Percentiles rank a stretch among this genome's conserved stretches.
phyloP scores from a whole-genome alignment of 2,113 vertebrate species.

The Motacilla alba region DNA sequence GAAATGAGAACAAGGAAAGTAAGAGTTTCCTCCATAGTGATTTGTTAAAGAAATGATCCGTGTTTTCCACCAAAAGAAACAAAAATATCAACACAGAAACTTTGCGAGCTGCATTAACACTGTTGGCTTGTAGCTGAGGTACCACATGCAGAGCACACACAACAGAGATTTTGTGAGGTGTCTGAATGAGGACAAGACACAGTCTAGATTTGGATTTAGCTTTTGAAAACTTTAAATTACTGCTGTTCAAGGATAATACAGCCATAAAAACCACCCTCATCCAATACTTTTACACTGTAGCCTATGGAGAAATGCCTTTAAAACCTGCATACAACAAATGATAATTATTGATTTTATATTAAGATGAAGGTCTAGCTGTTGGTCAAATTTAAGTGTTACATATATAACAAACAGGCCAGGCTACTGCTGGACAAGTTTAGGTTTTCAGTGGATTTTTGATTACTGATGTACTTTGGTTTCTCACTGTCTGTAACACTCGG shows the following conservation, averaged over 20 bases:
- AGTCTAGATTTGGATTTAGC: not conserved
- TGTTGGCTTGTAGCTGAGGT: not conserved
- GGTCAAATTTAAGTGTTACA: not conserved
- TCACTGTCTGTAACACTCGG: not conserved
- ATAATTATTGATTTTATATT: not conserved
- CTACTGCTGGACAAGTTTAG: not conserved
- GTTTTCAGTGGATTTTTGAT: not conserved
- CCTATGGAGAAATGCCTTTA: not conserved
- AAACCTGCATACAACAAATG: not conserved
- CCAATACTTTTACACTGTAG: not conserved
- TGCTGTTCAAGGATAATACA: not conserved
- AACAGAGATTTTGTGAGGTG: fast-evolving
- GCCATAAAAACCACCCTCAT: not conserved
- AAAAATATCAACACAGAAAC: fast-evolving
- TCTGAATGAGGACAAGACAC: not conserved
- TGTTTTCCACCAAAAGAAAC: not conserved
- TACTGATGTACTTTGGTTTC: fast-evolving
- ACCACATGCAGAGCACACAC: not conserved
- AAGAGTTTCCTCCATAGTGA: not conserved
- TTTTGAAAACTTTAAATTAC: not conserved
- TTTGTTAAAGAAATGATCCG: not conserved
- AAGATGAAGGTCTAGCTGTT: not conserved
- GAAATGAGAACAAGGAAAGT: not conserved
- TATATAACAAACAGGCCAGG: not conserved
- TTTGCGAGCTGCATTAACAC: fast-evolving